These are phyloP conservation scores for Mizuhopecten yessoensis DNA, from an alignment of 1,140 invertebrate species.

Conservation along the genomic window DNA sequence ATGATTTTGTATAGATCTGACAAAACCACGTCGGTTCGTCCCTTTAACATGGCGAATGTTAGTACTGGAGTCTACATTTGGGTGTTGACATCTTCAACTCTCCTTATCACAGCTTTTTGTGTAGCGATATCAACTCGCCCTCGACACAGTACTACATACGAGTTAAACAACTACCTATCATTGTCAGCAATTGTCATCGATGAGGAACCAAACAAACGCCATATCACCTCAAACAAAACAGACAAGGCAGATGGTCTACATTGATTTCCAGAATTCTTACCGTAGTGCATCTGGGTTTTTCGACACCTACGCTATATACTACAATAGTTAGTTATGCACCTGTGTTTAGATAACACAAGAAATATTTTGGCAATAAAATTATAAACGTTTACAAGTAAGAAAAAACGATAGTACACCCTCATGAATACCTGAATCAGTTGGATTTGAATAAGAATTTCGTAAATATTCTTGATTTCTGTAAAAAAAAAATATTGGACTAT, in stretches of 20 bases:
- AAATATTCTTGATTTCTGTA: no score
- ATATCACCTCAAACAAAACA: background rate
- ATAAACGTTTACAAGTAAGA: no score
- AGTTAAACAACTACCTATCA: background rate
- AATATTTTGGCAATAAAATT: no score
- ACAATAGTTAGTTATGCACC: no score
- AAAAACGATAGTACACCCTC: no score
- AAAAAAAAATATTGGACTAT: no score
- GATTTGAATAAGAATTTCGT: no score
- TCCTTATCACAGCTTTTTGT: background rate
- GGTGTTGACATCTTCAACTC: background rate
- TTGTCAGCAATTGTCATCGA: conserved; percentile 11
- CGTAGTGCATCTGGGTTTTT: background rate
- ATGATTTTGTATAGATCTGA: no score
- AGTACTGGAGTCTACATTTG: background rate
- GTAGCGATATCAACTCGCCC: background rate
- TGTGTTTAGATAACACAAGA: no score
- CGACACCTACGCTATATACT: background rate
- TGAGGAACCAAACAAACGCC: background rate
- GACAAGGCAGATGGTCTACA: background rate
- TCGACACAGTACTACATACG: background rate
- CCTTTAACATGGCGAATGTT: no score
- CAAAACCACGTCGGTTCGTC: no score
- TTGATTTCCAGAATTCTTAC: background rate
- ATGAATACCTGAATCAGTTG: no score